A percentile compares a stretch with the other conserved stretches of the same genome.
Conservation (phyloP, 2,113 vertebrate species). For the Megaleporinus macrocephalus region DNA sequence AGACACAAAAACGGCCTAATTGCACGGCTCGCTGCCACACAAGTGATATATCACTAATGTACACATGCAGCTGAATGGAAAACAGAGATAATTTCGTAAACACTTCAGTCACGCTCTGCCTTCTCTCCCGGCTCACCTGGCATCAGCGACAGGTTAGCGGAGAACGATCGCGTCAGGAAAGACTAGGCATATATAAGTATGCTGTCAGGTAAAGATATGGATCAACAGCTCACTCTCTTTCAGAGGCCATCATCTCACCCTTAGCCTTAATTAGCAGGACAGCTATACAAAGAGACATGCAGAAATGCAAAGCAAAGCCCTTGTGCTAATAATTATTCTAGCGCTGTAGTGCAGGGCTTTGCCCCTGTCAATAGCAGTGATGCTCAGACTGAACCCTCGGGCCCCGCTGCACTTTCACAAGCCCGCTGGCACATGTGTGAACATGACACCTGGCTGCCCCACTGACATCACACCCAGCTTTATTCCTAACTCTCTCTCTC, state of each 20-base stretch:
- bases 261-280: conserved; percentile 64
- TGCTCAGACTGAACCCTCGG: conserved; percentile 52
- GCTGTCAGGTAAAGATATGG: conserved; percentile 1
- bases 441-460: conserved; percentile 31
- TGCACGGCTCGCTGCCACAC: conserved; percentile 12
- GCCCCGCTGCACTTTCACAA: conserved; percentile 56
- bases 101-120: not conserved
- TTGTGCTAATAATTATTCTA: conserved; percentile 59
- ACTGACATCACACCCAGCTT: conserved; percentile 39
- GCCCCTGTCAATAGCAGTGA: conserved; percentile 62
- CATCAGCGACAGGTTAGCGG: conserved; percentile 23
- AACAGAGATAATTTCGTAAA: not conserved
- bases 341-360: conserved; percentile 34
- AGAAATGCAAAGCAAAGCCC: conserved; percentile 42
- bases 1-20: conserved; percentile 36
- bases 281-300: conserved; percentile 42
- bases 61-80: not conserved
- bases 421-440: conserved; percentile 42
- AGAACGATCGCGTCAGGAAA: not conserved
- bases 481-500: conserved; percentile 24
- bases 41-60: conserved; percentile 12
- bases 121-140: not conserved
- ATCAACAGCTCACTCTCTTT: conserved; percentile 34
- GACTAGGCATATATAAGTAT: conserved; percentile 38
- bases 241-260: conserved; percentile 58